A percentile compares a stretch with the other conserved stretches of the same genome.
Evolutionary conservation across 2,113 vertebrate genomes (phyloP).

Genomic region (Oreotrochilus melanogaster): DNA sequence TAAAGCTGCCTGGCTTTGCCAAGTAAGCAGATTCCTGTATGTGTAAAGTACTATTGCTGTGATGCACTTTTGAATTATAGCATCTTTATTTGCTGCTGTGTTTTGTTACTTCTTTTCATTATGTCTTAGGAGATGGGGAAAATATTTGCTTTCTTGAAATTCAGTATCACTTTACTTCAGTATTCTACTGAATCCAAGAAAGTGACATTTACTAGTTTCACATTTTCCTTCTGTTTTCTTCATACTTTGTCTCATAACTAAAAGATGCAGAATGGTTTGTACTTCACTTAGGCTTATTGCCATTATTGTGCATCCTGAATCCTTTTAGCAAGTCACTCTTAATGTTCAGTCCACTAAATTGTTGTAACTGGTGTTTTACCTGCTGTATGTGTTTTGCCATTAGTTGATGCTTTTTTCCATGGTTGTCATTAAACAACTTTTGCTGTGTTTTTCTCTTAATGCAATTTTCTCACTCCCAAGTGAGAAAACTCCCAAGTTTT

Average conservation of each 20-base stretch:
- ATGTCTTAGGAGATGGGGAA: constrained; percentile 29
- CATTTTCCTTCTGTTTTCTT: constrained; percentile 18
- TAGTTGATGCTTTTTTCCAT: background rate
- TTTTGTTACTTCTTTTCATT: constrained; percentile 20
- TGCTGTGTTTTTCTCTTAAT: background rate
- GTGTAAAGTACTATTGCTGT: background rate
- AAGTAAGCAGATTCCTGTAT: background rate
- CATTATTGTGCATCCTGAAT: background rate
- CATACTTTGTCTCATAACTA: background rate
- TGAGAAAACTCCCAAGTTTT: too few species aligned
- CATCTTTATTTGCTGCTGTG: background rate
- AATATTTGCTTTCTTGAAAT: constrained; percentile 52
- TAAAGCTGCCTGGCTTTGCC: background rate
- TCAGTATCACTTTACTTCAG: constrained; percentile 15
- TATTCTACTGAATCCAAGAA: background rate
- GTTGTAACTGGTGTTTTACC: constrained; percentile 19
- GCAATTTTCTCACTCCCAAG: constrained; percentile 4
- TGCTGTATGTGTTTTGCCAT: background rate
- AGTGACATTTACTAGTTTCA: background rate
- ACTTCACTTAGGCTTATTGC: background rate
- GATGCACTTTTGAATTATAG: background rate
- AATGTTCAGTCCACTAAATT: background rate
- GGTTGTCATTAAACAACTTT: background rate
- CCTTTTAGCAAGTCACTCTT: background rate
- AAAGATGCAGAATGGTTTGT: constrained; percentile 5